Evolutionary conservation across 2,888 invertebrate genomes (phyloP).

Genomic region (Polyploca ridens): DNA sequence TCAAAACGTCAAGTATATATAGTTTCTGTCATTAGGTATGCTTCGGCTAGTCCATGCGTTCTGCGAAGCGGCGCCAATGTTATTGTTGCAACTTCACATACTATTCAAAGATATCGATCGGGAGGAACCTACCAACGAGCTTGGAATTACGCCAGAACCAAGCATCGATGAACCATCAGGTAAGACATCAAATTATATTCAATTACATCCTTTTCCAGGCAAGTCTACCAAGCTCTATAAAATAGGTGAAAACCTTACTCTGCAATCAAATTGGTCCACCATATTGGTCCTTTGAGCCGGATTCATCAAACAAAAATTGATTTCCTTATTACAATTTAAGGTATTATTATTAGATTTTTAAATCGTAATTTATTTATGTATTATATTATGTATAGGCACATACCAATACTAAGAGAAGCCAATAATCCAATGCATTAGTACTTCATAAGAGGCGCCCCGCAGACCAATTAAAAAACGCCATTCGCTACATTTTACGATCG

Average conservation of each 20-base stretch:
- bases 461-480: too few species aligned
- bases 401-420: too few species aligned
- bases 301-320: not conserved
- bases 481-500: too few species aligned
- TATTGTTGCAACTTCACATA: conserved; percentile 92
- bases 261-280: too few species aligned
- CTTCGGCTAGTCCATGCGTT: conserved; percentile 94
- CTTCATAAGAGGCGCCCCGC: too few species aligned
- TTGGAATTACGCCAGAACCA: conserved; percentile 61
- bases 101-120: conserved; percentile 79
- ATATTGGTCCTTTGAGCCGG: not conserved
- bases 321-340: too few species aligned
- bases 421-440: too few species aligned
- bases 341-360: conserved; percentile 12
- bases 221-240: too few species aligned
- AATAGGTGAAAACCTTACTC: too few species aligned
- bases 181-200: conserved; percentile 25
- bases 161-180: conserved; percentile 71
- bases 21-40: conserved; percentile 79
- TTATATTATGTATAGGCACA: too few species aligned
- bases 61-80: conserved; percentile 94
- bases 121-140: conserved; percentile 54
- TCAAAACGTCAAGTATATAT: not conserved
- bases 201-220: not conserved
- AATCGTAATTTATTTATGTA: too few species aligned